These are phyloP conservation scores for Chirona hameri DNA, from an alignment of 2,888 invertebrate genomes.

Conservation along the genomic window DNA sequence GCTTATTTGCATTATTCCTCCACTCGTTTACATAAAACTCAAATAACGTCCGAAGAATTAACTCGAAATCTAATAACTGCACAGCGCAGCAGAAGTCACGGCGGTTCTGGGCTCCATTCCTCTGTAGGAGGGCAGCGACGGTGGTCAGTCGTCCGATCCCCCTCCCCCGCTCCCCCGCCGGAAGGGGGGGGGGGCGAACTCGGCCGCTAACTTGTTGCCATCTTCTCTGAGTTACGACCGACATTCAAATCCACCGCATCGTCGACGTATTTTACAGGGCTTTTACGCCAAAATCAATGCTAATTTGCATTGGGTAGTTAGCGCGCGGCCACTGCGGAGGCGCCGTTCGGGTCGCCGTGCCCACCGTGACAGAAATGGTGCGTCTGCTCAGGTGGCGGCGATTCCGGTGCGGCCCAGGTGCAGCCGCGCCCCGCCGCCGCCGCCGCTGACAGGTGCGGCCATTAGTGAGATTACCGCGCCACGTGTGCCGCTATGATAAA, in stretches of 20 bases:
- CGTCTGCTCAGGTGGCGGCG: too few species aligned
- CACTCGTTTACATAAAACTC: conserved; percentile 28
- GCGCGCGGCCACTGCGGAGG: neutral
- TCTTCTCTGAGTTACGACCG: neutral
- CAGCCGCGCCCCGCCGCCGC: neutral
- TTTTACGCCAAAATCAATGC: neutral
- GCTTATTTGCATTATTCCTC: conserved; percentile 23
- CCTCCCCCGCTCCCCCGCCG: neutral
- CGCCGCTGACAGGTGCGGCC: conserved; percentile 4
- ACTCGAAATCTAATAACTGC: conserved; percentile 24
- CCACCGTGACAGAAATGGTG: neutral
- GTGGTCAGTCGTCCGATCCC: neutral
- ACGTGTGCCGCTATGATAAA: neutral
- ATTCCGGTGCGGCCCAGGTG: neutral
- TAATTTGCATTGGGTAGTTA: neutral
- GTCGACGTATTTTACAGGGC: neutral
- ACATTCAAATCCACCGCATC: neutral
- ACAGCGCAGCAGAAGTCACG: conserved; percentile 23
- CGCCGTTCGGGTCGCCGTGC: too few species aligned
- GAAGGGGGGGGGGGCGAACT: neutral
- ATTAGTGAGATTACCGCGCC: conserved; percentile 1
- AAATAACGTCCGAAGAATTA: conserved; percentile 29
- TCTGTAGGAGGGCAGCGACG: neutral
- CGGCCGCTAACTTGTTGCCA: conserved; percentile 13
- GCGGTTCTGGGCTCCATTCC: neutral